Conservation (phyloP, 2,888 invertebrate genomes). For the Metalampra italica region DNA sequence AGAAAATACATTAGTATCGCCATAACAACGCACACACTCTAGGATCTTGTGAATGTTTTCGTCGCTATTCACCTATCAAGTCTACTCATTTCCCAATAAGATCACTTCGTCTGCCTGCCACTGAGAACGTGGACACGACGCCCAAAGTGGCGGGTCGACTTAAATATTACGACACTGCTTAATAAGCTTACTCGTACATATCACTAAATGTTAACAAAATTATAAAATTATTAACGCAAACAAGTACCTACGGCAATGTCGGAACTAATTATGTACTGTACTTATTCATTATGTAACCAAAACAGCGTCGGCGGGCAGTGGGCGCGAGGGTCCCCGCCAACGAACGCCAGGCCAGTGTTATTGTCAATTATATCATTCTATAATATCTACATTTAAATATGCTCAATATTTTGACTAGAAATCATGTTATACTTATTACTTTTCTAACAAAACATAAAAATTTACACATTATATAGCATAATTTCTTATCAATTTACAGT, state of each 20-base stretch:
- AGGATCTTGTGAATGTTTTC: no score
- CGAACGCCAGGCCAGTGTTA: conserved; percentile 67
- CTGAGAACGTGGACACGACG: no score
- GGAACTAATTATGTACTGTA: conserved; percentile 54
- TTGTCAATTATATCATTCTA: conserved; percentile 74
- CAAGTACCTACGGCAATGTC: conserved; percentile 38
- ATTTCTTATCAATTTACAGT: conserved; percentile 71
- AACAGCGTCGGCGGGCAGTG: conserved; percentile 33
- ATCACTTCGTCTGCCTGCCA: no score
- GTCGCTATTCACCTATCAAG: no score
- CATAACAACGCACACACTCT: no score
- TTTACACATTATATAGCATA: conserved; percentile 73
- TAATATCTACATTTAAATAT: conserved; percentile 74
- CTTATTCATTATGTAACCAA: conserved; percentile 56
- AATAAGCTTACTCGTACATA: not conserved
- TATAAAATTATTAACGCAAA: conserved; percentile 55
- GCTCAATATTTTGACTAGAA: conserved; percentile 79
- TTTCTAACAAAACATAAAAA: conserved; percentile 70
- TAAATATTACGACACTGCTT: not conserved
- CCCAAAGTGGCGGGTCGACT: no score
- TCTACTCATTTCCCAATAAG: no score
- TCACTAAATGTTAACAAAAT: conserved; percentile 40
- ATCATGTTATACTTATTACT: conserved; percentile 74
- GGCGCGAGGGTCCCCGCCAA: conserved; percentile 18
- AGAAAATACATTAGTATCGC: no score